Conservation (phyloP, 2,888 invertebrate species). For the Tetranychus truncatus region DNA sequence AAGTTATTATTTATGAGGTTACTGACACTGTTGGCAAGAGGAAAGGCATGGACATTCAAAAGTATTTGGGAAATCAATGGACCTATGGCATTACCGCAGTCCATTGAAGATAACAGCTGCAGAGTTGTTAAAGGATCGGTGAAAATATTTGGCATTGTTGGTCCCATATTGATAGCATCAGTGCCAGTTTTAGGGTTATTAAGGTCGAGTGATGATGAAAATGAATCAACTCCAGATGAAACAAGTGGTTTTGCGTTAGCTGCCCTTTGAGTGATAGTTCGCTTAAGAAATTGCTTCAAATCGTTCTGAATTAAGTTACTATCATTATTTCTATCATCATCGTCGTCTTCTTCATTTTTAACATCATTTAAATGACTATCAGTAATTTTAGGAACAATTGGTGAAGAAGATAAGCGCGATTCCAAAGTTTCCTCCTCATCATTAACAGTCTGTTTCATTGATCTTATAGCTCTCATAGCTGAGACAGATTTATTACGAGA, state of each 20-base stretch:
- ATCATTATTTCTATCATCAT: slow-evolving; percentile 11
- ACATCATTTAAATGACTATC: not conserved
- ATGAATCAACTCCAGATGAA: slow-evolving; percentile 5
- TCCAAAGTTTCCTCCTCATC: not conserved
- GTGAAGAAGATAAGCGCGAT: not conserved
- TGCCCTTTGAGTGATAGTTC: slow-evolving; percentile 26
- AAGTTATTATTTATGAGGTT: slow-evolving; percentile 18
- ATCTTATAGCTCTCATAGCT: not conserved
- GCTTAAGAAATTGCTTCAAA: slow-evolving; percentile 27
- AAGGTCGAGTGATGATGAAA: not conserved
- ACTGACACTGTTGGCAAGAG: slow-evolving; percentile 23
- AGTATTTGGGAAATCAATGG: slow-evolving; percentile 26
- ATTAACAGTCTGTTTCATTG: not conserved
- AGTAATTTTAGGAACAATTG: not conserved
- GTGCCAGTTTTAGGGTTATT: not conserved
- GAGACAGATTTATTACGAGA: slow-evolving; percentile 9
- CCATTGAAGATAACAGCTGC: slow-evolving; percentile 23
- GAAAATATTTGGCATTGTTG: slow-evolving; percentile 9
- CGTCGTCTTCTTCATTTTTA: not conserved
- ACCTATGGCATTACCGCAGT: slow-evolving; percentile 25
- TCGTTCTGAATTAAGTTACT: slow-evolving; percentile 4
- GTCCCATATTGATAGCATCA: not conserved
- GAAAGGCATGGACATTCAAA: slow-evolving; percentile 27
- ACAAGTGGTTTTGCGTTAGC: slow-evolving; percentile 11
- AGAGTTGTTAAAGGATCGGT: slow-evolving; percentile 21